phyloP scores from a whole-genome alignment of 1,140 invertebrate genomes.

The Philopotamus ludificatus region DNA sequence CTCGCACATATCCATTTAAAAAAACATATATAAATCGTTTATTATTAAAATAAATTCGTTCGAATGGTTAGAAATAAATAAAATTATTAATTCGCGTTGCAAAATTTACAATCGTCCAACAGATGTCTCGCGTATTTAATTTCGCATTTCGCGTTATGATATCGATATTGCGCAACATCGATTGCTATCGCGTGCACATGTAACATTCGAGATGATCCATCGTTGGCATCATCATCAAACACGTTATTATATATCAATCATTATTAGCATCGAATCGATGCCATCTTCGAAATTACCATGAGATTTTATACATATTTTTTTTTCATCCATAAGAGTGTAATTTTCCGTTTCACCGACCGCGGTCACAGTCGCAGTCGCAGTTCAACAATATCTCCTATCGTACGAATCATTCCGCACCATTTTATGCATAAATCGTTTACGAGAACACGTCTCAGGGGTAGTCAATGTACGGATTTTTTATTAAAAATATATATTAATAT shows the following conservation, averaged over 20 bases:
- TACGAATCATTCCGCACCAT: conserved; percentile 29
- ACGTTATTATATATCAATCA: conserved; percentile 29
- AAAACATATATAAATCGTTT: too few species aligned
- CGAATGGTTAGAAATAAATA: too few species aligned
- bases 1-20: too few species aligned
- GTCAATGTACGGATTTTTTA: too few species aligned
- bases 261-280: conserved; percentile 18
- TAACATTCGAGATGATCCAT: not conserved
- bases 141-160: not conserved
- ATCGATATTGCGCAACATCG: not conserved
- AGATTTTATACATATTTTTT: conserved; percentile 1
- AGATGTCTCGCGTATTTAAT: not conserved
- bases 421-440: conserved; percentile 25
- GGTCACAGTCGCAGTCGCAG: conserved; percentile 3
- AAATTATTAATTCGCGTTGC: too few species aligned
- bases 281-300: conserved; percentile 28
- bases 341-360: conserved; percentile 27
- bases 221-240: not conserved
- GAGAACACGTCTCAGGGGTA: too few species aligned
- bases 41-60: too few species aligned
- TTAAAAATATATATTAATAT: not conserved
- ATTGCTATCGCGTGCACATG: not conserved
- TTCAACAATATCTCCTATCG: conserved; percentile 20
- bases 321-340: conserved; percentile 17
- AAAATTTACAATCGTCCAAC: not conserved